phyloP scores from a whole-genome alignment of 2,113 vertebrate genomes.

The Leuciscus idus region DNA sequence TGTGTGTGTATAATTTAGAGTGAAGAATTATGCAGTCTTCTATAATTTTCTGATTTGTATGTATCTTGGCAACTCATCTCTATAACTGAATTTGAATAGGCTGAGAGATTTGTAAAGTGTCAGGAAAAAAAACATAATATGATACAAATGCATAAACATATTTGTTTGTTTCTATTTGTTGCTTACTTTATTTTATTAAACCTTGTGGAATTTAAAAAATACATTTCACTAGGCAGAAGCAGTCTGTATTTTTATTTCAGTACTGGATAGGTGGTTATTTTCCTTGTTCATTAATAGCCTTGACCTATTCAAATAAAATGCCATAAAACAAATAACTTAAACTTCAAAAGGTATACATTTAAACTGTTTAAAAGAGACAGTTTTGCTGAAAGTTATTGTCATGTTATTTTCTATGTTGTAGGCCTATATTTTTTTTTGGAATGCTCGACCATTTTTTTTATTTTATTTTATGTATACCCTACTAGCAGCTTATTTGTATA shows the following conservation, averaged over 20 bases:
- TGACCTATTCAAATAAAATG: background rate
- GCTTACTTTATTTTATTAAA: background rate
- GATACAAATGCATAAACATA: background rate
- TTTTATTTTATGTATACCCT: background rate
- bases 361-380: background rate
- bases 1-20: background rate
- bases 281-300: background rate
- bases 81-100: slow-evolving; percentile 8
- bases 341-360: background rate
- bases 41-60: slow-evolving; percentile 10
- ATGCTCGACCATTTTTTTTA: too few relatives aligned
- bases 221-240: background rate
- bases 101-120: background rate
- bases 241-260: background rate
- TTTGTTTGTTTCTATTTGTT: background rate
- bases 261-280: background rate
- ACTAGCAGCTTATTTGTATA: background rate
- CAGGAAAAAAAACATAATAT: background rate
- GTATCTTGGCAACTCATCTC: slow-evolving; percentile 1
- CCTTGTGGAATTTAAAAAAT: background rate
- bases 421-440: background rate
- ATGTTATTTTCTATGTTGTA: background rate
- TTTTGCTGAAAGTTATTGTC: background rate
- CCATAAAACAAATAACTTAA: background rate
- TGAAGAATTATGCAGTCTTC: background rate